Percentiles rank a stretch among this genome's conserved stretches.
Conservation (phyloP, 2,888 invertebrate species). For the Epicampocera succincta region DNA sequence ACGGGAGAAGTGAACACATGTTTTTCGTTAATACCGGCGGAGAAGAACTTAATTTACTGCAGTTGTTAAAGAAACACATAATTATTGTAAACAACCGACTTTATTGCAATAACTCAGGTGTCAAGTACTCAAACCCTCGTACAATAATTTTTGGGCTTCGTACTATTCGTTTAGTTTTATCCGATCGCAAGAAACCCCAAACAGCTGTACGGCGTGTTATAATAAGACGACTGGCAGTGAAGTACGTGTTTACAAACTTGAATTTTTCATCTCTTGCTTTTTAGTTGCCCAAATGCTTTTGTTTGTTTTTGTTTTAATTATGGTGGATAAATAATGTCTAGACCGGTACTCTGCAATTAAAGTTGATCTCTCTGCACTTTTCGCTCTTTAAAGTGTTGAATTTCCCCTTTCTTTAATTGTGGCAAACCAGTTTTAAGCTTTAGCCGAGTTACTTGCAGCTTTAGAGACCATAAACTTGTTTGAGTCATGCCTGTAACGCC, state of each 20-base stretch:
- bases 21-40: constrained; percentile 26
- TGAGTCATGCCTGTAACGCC: constrained; percentile 41
- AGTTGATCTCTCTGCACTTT: constrained; percentile 8
- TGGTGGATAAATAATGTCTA: constrained; percentile 55
- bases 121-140: not conserved
- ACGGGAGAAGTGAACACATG: too few relatives aligned
- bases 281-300: constrained; percentile 25
- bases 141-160: constrained; percentile 11
- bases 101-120: constrained; percentile 33
- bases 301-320: constrained; percentile 31
- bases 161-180: constrained; percentile 18
- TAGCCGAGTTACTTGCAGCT: constrained; percentile 30
- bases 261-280: constrained; percentile 43
- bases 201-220: constrained; percentile 53
- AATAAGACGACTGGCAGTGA: constrained; percentile 52
- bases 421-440: constrained; percentile 60
- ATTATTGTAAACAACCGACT: constrained; percentile 1
- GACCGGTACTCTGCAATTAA: constrained; percentile 29
- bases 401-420: constrained; percentile 58
- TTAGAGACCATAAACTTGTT: constrained; percentile 55
- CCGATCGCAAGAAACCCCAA: constrained; percentile 56
- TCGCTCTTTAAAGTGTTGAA: constrained; percentile 43
- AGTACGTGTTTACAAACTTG: constrained; percentile 30
- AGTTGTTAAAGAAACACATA: not conserved
- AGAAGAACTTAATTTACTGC: too few relatives aligned